Evolutionary conservation across 2,113 vertebrate genomes (phyloP).

Genomic region (Colistium nudipinnis): DNA sequence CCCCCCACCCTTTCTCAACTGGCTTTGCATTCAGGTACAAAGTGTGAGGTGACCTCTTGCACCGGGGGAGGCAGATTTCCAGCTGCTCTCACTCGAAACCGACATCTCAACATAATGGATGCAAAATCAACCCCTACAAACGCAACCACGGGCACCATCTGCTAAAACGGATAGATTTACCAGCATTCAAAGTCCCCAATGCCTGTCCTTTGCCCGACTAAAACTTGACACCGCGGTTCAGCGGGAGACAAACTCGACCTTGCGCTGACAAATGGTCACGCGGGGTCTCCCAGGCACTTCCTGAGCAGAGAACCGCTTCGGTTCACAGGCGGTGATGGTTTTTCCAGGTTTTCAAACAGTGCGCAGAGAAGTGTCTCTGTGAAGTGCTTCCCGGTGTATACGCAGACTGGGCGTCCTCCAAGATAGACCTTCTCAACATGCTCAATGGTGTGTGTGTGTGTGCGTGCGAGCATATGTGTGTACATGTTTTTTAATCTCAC

Average conservation of each 20-base stretch:
- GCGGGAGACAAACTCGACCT: conserved; percentile 14
- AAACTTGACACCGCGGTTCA: not conserved
- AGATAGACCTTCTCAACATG: conserved; percentile 38
- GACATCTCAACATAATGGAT: conserved; percentile 4
- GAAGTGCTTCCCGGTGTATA: conserved; percentile 59
- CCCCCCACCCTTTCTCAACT: conserved; percentile 33
- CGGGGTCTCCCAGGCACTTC: conserved; percentile 41
- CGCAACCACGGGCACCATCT: not conserved
- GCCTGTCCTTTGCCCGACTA: not conserved
- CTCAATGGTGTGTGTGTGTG: conserved; percentile 1
- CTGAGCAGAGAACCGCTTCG: conserved; percentile 24
- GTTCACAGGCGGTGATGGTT: conserved; percentile 61
- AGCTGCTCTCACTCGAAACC: conserved; percentile 25
- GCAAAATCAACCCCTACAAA: conserved; percentile 20
- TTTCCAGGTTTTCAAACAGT: conserved; percentile 70
- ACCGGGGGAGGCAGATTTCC: conserved; percentile 7
- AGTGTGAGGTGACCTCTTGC: conserved; percentile 22
- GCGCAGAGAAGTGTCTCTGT: conserved; percentile 46
- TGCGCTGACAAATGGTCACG: conserved; percentile 45
- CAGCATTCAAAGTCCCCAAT: not conserved
- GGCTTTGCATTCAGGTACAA: conserved; percentile 47
- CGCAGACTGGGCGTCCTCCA: conserved; percentile 19
- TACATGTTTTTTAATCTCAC: conserved; percentile 6
- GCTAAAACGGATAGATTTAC: not conserved
- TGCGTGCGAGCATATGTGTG: conserved; percentile 16